Conservation (phyloP, 37 sponge, comb jelly and placozoan species). For the Beroe ovata region DNA sequence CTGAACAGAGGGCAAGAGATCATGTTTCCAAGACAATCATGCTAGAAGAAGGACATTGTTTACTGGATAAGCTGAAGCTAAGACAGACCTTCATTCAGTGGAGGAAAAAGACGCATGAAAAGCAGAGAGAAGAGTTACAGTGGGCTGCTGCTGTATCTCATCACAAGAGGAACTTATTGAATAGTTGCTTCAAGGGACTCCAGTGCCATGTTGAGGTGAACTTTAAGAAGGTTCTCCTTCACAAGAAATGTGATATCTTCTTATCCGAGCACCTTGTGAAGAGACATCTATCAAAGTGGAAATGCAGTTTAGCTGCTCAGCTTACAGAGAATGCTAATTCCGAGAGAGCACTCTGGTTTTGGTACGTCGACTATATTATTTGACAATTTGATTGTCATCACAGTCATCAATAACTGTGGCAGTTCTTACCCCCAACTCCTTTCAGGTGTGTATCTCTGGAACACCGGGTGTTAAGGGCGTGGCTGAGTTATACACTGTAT, state of each 20-base stretch:
- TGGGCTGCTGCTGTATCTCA: not conserved
- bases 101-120: not conserved
- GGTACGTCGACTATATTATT: too few relatives aligned
- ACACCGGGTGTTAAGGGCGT: not conserved
- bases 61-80: not conserved
- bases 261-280: not conserved
- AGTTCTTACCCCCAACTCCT: not conserved
- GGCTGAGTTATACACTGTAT: conserved; percentile 37
- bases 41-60: not conserved
- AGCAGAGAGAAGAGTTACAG: not conserved
- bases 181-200: not conserved
- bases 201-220: not conserved
- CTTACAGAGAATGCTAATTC: conserved; percentile 2
- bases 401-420: too few relatives aligned
- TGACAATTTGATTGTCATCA: too few relatives aligned
- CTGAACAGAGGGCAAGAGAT: conserved; percentile 36
- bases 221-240: conserved; percentile 39
- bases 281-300: not conserved
- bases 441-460: conserved; percentile 48
- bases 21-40: not conserved
- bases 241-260: not conserved
- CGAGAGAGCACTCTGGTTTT: conserved; percentile 36
- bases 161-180: not conserved
- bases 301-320: not conserved
- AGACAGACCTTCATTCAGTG: not conserved